Evolutionary conservation across 1,140 invertebrate species (phyloP).

Genomic region (Luehdorfia chinensis): DNA sequence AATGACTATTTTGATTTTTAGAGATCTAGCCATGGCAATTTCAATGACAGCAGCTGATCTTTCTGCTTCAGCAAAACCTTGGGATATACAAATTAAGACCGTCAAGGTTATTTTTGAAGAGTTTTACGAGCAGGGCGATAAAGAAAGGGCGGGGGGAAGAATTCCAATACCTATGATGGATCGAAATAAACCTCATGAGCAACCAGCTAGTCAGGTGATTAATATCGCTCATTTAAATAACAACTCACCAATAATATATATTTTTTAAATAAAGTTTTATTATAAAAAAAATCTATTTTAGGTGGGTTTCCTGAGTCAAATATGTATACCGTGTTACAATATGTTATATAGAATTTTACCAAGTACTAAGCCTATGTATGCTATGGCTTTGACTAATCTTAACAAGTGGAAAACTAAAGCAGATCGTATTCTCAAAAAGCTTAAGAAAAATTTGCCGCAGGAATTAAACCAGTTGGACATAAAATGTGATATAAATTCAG

Average conservation of each 20-base stretch:
- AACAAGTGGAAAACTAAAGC: slow-evolving; percentile 78
- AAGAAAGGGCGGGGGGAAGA: slow-evolving; percentile 82
- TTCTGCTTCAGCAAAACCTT: slow-evolving; percentile 89
- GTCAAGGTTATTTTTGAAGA: slow-evolving; percentile 92
- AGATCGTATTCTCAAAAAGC: slow-evolving; percentile 17
- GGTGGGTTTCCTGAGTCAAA: slow-evolving; percentile 88
- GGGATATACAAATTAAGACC: slow-evolving; percentile 89
- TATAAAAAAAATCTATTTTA: slow-evolving; percentile 57
- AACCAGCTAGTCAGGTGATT: slow-evolving; percentile 84
- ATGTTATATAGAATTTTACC: slow-evolving; percentile 83
- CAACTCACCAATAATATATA: too few relatives aligned
- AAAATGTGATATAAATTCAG: too few relatives aligned
- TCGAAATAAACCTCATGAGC: slow-evolving; percentile 82
- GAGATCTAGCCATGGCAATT: slow-evolving; percentile 80
- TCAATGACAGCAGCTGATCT: slow-evolving; percentile 90
- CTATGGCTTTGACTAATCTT: slow-evolving; percentile 81
- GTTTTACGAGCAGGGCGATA: slow-evolving; percentile 90
- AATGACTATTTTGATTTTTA: slow-evolving; percentile 26
- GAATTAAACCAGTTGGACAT: background rate
- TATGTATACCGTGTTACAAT: slow-evolving; percentile 89
- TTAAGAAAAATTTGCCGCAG: slow-evolving; percentile 11
- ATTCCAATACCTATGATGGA: slow-evolving; percentile 92
- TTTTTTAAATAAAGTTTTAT: background rate
- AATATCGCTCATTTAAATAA: background rate
- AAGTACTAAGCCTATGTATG: slow-evolving; percentile 82